Base-by-base conservation (phyloP, 2,797 vertebrate species). In the Miichthys miiuy region DNA sequence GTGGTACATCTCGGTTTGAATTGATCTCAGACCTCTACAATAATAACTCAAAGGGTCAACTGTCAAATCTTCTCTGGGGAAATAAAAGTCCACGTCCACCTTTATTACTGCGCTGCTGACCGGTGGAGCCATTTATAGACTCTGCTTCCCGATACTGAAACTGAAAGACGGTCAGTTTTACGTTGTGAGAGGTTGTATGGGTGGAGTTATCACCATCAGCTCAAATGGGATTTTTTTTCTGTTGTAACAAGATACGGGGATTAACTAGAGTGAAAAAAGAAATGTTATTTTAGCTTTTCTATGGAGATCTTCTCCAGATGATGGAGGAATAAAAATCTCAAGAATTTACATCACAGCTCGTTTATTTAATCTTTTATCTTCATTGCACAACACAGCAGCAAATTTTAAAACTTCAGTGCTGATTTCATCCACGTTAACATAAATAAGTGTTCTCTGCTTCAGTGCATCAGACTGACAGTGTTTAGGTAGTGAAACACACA, bases 321-420 rank as follows among this genome's bases (percentile, higher is more conserved):
- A 18, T 41, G 78, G 85, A 77, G 83, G 88, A 94, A 91, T 91
- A 92, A 94, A 34, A 93, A 74, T 63, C 69, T 67, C 30, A 50
- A 38, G 62, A 57, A 62, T 81, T 83, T 68, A 71, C 72, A 75
- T 66, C 52, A 61, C 25, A 72, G 12, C 23, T 61, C 50, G 55
- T 78, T 87, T 68, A 85, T 87, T 86, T 65, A 56, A 65, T 18
- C 25, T 16, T 13, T 71, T 44, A n/a, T 27, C 10, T 68, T 54
- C 41, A 74, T 16, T 66, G 34, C 79, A 79, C 50, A 71, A 7
- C 8, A 73, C 64, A 61, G 16, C 11, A 27, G 21, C 34, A 38
- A 8, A 38, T 38, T 38, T 38, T 38, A 38, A 38, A 38, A 38
- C 34, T 9, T 38, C 34, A 9, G 34, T 38, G 34, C 9, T 38